These are phyloP conservation scores for Glyphotaelius pellucidus DNA, from an alignment of 2,888 invertebrate species.

Conservation along the genomic window DNA sequence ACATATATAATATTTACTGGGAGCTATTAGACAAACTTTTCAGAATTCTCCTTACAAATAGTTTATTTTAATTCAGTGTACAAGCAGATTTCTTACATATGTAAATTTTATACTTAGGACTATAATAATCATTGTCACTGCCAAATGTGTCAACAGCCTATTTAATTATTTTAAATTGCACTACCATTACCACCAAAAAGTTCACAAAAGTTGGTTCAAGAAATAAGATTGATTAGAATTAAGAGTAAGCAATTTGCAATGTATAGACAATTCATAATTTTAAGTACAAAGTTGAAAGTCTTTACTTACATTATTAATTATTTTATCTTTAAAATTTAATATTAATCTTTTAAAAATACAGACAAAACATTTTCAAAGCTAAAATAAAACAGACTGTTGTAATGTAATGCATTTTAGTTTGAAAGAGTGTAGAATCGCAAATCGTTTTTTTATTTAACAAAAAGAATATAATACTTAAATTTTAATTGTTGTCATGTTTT, in stretches of 20 bases:
- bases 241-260: slow-evolving; percentile 47
- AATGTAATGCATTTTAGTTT: background rate
- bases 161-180: background rate
- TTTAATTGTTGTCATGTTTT: background rate
- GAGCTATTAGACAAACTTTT: background rate
- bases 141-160: background rate
- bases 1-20: background rate
- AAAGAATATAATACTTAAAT: background rate
- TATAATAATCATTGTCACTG: background rate
- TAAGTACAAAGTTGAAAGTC: slow-evolving; percentile 51
- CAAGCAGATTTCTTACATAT: background rate
- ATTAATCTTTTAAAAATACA: slow-evolving; percentile 8
- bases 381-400: slow-evolving; percentile 2
- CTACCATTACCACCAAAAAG: background rate
- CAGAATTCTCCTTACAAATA: too few relatives aligned
- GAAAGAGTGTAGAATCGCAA: background rate
- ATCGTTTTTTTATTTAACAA: background rate
- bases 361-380: background rate
- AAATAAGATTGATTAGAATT: slow-evolving; percentile 43
- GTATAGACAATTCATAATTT: slow-evolving; percentile 61
- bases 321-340: slow-evolving; percentile 35
- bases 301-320: slow-evolving; percentile 43
- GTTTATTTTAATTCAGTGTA: background rate
- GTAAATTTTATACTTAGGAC: background rate
- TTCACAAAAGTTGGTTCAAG: slow-evolving; percentile 27